A percentile compares a stretch with the other conserved stretches of the same genome.
phyloP scores from a whole-genome alignment of 2,113 vertebrate species.

The Bos indicus region DNA sequence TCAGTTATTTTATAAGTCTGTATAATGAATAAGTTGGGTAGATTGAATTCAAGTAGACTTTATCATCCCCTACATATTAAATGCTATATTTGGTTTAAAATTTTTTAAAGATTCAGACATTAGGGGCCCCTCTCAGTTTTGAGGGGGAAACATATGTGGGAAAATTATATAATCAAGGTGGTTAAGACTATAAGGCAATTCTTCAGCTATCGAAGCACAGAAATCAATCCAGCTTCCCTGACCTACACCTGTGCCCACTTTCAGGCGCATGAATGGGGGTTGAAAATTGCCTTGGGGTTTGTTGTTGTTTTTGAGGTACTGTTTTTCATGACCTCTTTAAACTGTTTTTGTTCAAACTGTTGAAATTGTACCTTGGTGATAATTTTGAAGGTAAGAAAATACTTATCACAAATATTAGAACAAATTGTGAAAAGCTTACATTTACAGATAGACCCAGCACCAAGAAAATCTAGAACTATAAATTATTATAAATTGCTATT shows the following conservation, averaged over 20 bases:
- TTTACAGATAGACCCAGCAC: not conserved
- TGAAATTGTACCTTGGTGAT: not conserved
- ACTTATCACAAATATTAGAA: not conserved
- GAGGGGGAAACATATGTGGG: not conserved
- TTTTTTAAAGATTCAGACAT: not conserved
- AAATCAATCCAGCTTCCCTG: not conserved
- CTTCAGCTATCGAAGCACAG: not conserved
- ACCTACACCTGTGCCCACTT: rapidly evolving
- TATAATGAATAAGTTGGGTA: not conserved
- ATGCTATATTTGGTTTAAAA: not conserved
- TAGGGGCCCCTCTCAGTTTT: not conserved
- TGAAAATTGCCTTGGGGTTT: not conserved
- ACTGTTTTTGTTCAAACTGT: not conserved
- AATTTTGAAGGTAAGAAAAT: not conserved
- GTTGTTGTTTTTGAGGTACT: too few relatives aligned
- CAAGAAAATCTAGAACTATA: not conserved
- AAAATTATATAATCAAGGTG: not conserved
- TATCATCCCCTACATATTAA: not conserved
- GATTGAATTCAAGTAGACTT: not conserved
- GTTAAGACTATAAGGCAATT: not conserved
- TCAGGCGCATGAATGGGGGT: rapidly evolving
- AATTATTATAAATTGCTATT: not conserved
- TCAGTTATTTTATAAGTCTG: not conserved
- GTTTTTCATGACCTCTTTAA: not conserved
- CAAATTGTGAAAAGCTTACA: not conserved